Evolutionary conservation across 2,888 invertebrate genomes (phyloP).

Genomic region (Fissipunctia ypsillon): DNA sequence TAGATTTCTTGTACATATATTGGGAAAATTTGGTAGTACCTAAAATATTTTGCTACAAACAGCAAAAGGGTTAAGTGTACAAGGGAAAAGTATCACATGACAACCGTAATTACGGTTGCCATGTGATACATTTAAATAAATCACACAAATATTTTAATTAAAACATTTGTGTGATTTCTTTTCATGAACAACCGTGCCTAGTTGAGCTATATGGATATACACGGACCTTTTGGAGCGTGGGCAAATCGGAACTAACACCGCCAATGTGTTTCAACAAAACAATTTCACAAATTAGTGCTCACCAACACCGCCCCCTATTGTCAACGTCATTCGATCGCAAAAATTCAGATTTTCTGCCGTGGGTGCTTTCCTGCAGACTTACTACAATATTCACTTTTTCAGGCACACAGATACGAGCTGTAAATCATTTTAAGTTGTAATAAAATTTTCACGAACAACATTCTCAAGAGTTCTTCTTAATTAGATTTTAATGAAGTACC

Average conservation of each 20-base stretch:
- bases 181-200: neutral
- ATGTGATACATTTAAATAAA: no score
- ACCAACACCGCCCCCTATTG: no score
- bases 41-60: neutral
- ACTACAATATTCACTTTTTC: neutral
- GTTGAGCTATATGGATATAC: no score
- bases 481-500: constrained; percentile 4
- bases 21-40: neutral
- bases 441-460: neutral
- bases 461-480: neutral
- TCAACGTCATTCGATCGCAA: no score
- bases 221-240: no score
- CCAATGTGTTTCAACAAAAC: no score
- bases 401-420: neutral
- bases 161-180: neutral
- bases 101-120: no score
- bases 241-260: no score
- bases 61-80: neutral
- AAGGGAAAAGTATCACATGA: neutral
- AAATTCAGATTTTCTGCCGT: neutral
- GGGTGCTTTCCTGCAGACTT: neutral
- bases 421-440: neutral
- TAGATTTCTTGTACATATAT: neutral
- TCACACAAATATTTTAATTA: no score
- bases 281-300: no score